phyloP scores from a whole-genome alignment of 2,888 invertebrate genomes.

The Scaptomyza reducta region DNA sequence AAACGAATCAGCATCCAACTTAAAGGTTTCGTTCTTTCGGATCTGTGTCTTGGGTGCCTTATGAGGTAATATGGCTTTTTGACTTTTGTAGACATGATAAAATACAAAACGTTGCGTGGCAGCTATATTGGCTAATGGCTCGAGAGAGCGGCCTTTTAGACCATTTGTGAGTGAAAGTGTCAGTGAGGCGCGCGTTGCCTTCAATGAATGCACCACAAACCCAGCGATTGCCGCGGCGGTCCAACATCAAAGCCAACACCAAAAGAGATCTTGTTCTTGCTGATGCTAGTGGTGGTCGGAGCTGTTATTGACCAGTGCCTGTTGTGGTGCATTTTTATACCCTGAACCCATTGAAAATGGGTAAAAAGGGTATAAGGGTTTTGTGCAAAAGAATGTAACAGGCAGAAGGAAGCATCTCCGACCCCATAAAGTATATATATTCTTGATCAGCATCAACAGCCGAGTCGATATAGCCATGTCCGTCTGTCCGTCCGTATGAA shows the following conservation, averaged over 20 bases:
- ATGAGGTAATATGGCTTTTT: slow-evolving; percentile 80
- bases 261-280: slow-evolving; percentile 63
- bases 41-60: slow-evolving; percentile 52
- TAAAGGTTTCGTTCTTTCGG: slow-evolving; percentile 20
- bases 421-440: too few relatives aligned
- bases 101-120: slow-evolving; percentile 79
- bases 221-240: slow-evolving; percentile 54
- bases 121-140: slow-evolving; percentile 80
- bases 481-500: too few relatives aligned
- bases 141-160: slow-evolving; percentile 71
- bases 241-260: slow-evolving; percentile 66
- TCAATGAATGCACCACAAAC: slow-evolving; percentile 62
- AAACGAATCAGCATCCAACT: slow-evolving; percentile 54
- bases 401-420: too few relatives aligned
- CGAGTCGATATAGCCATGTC: too few relatives aligned
- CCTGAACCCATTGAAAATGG: too few relatives aligned
- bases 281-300: slow-evolving; percentile 29
- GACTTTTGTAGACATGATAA: slow-evolving; percentile 80
- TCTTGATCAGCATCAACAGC: too few relatives aligned
- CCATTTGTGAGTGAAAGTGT: slow-evolving; percentile 69
- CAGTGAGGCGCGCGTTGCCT: slow-evolving; percentile 58
- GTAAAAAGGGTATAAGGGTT: too few relatives aligned
- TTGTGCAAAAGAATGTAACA: too few relatives aligned
- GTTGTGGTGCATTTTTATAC: slow-evolving; percentile 27
- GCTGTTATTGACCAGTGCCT: slow-evolving; percentile 46